Evolutionary conservation across 2,113 vertebrate species (phyloP), one percentile per base, ranked within the genome.

Genomic region (Hemicordylus capensis): DNA sequence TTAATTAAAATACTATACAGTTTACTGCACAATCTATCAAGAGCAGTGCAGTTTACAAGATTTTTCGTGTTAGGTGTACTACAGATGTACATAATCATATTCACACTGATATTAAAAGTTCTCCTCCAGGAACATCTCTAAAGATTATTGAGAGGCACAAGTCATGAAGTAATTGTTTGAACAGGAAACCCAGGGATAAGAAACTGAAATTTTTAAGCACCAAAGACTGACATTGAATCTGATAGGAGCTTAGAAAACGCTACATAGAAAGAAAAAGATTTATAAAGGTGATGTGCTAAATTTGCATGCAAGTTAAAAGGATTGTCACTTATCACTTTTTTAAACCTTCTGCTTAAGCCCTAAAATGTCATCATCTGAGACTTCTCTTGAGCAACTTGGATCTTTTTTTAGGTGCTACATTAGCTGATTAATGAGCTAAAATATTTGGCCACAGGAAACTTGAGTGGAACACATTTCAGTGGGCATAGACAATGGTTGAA

Each of bases 1-100:
- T 93, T 95, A 95, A 95, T 95, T 95, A 95, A 96, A 94, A 93
- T 92, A 92, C 86, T 91, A 42, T 93, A 95, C 91, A 95, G 94
- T 93, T 95, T 95, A 91, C 90, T 91, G 90, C 90, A 93, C 85
- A 94, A 85, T 69, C 86, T 92, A 80, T 88, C 90, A 92, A 88
- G 91, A 95, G 89, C 76, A 90, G 87, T 88, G 89, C 90, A 90
- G 78, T 90, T 93, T 92, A 90, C 91, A 93, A 87, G 92, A 88
- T 93, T 92, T 94, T 91, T 88, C 85, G 86, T 24, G 79, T 90
- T 85, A 87, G 64, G 39, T 82, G 78, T 80, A 84, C 87, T 91
- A 80, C 80, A 88, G 89, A 91, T 88, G 69, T 81, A 87, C 80
- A 90, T 85, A 89, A 84, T 89, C 81, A 28, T 83, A 88, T 90